phyloP scores from a whole-genome alignment of 2,888 invertebrate genomes.

The Ferdinandea cuprea region DNA sequence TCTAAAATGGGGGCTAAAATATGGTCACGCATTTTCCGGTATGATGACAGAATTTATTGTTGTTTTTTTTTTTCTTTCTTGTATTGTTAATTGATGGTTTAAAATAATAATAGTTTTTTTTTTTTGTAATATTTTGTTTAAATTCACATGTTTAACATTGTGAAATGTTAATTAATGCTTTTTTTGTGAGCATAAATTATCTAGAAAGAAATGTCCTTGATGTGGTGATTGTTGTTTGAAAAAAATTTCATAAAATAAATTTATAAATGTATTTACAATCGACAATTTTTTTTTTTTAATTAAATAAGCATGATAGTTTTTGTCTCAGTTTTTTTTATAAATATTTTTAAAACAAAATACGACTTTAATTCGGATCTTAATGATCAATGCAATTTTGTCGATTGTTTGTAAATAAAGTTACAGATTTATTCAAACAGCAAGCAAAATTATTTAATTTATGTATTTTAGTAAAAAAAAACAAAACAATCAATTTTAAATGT shows the following conservation, averaged over 20 bases:
- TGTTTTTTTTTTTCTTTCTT: slow-evolving; percentile 60
- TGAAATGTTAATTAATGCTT: slow-evolving; percentile 55
- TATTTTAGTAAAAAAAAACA: background rate
- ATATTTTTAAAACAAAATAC: too few relatives aligned
- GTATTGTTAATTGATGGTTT: slow-evolving; percentile 62
- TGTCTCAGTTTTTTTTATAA: background rate
- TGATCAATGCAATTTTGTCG: too few relatives aligned
- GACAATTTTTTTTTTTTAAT: too few relatives aligned
- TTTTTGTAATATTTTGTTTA: slow-evolving; percentile 47
- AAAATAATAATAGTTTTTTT: slow-evolving; percentile 36
- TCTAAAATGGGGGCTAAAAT: slow-evolving; percentile 15
- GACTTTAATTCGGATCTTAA: too few relatives aligned
- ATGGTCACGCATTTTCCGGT: slow-evolving; percentile 74
- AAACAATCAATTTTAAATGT: slow-evolving; percentile 14
- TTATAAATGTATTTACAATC: slow-evolving; percentile 3
- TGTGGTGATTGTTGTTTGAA: slow-evolving; percentile 72
- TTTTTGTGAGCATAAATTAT: slow-evolving; percentile 38
- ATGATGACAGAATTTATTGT: slow-evolving; percentile 75
- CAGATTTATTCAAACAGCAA: slow-evolving; percentile 29
- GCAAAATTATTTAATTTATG: background rate
- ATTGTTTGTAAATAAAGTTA: slow-evolving; percentile 23
- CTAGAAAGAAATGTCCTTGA: slow-evolving; percentile 24
- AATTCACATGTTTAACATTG: slow-evolving; percentile 53
- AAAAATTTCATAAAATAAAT: slow-evolving; percentile 45
- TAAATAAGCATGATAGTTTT: slow-evolving; percentile 12